Evolutionary conservation across 2,888 invertebrate genomes (phyloP), one percentile per base, ranked within the genome.

Genomic region (Teleogryllus oceanicus): DNA sequence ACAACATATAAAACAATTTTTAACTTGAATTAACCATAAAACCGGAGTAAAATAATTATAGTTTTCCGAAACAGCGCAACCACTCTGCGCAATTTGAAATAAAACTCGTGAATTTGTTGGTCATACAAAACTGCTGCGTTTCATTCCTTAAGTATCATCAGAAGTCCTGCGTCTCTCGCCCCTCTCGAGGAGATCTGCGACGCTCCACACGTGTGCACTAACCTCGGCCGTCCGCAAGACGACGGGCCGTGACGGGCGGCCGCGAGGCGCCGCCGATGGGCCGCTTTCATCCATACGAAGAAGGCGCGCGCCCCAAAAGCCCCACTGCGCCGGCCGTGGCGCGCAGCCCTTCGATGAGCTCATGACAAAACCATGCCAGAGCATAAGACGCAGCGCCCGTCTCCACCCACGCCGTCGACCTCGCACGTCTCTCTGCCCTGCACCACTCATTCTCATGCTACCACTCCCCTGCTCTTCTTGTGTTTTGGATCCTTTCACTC

Each of bases 221-320:
- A 62, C 62, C 62, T 62, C 62, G 62, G 62, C 62, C 16, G 62
- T 13, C 62, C 16, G 62, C 62, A 4, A 16, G n/a, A 13, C 62
- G n/a, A 62, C 62, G 62, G 62, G 62, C 62, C 62, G 62, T n/a
- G 62, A 62, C n/a, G 62, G 62, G 8, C n/a, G 16, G 62, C 3
- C n/a, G n/a, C 62, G 62, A 62, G 62, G n/a, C 62, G 4, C 62
- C n/a, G 62, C 16, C 13, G 62, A 13, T 8, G 16, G 62, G 0
- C 62, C 62, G 62, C 62, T n/a, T 62, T 62, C 62, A 62, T 62
- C 62, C 62, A 62, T 62, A 62, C 62, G 62, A 62, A 62, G 16
- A 62, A 62, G 62, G 62, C 16, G 8, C 37, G 37, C 37, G 37
- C 37, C 37, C 37, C 37, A 37, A 8, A 37, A 37, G 37, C 8